Percentiles rank a stretch among this genome's conserved stretches.
Evolutionary conservation across 2,888 invertebrate genomes (phyloP).

Genomic region (Rhingia rostrata): DNA sequence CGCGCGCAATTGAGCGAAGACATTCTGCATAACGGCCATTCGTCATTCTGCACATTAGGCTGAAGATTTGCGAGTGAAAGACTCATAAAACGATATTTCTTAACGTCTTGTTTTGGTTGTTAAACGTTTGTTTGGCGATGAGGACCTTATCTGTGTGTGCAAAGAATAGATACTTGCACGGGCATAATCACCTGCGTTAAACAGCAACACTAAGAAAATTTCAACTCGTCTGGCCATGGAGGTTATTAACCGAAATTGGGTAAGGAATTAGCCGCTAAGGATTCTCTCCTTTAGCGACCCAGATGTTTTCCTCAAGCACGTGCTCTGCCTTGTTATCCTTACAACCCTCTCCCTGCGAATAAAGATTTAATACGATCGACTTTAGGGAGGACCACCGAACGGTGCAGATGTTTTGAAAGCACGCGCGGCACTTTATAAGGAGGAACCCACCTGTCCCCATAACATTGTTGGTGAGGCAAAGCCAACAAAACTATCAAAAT

Average conservation of each 20-base stretch:
- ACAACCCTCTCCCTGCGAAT: conserved; percentile 18
- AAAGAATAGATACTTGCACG: conserved; percentile 4
- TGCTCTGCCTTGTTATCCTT: conserved; percentile 55
- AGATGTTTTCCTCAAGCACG: conserved; percentile 60
- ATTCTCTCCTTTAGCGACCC: conserved; percentile 22
- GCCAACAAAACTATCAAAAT: conserved; percentile 10
- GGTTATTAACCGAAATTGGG: conserved; percentile 66
- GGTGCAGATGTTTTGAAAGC: conserved; percentile 65
- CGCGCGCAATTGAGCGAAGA: conserved; percentile 55
- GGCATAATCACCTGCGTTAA: conserved; percentile 54
- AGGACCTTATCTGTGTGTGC: conserved; percentile 23
- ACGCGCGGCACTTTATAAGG: conserved; percentile 44
- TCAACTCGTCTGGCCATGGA: conserved; percentile 36
- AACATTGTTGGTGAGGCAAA: conserved; percentile 17
- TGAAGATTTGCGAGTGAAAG: conserved; percentile 64
- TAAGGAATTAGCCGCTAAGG: conserved; percentile 15
- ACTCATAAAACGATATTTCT: conserved; percentile 69
- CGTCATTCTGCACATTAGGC: conserved; percentile 71
- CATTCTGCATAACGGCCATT: conserved; percentile 69
- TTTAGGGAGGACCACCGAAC: conserved; percentile 17
- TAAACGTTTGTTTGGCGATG: conserved; percentile 64
- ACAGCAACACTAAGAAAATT: background rate
- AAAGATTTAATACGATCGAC: conserved; percentile 59
- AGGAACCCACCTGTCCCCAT: conserved; percentile 58
- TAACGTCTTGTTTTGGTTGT: conserved; percentile 69